Base-by-base conservation (phyloP, 2,888 invertebrate genomes). In the Cybosia mesomella region DNA sequence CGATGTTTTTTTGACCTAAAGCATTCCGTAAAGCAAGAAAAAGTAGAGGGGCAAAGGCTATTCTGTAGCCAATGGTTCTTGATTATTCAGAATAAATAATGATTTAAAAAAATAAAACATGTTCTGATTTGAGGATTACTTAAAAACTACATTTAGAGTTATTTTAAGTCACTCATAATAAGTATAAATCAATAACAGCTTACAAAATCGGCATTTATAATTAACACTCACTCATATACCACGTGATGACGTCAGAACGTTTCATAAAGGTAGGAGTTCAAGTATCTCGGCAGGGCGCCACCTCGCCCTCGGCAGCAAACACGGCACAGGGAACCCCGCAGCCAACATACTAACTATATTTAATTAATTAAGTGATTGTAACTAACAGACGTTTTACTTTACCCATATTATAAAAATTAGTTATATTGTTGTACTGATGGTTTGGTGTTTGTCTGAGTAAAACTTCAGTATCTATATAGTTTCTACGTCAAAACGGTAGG, bases 341-440 rank as follows among this genome's bases (percentile, higher is more conserved):
- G 87, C 69, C 74, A 54, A 76, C 77, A 77, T 80, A 85, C 84
- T 83, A 84, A 87, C 82, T 77, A 81, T 83, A 82, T 85, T 84
- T 86, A 77, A 85, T 82, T 82, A 83, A 90, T 88, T 83, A 88
- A 90, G 88, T 90, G 87, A 90, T 90, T 88, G 87, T 76, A 76
- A 72, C 60, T 65, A 75, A 67, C 80, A 76, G 68, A 74, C 78
- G 72, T 58, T 68, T 65, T 54, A 66, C 13, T 70, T 43, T 39
- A 59, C 43, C 24, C 61, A 65, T 39, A 2, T 60, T 28, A 18
- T 18, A 49, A 49, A 18, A 49, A n/a, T 28, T 28, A n/a, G n/a
- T 7, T n/a, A 49, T n/a, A 2, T 43, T 43, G 18, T 43, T 43
- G 43, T 18, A 43, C 18, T 39, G 3, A 18, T n/a, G n/a, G 28